phyloP scores from a whole-genome alignment of 2,113 vertebrate genomes.

The Meleagris gallopavo region DNA sequence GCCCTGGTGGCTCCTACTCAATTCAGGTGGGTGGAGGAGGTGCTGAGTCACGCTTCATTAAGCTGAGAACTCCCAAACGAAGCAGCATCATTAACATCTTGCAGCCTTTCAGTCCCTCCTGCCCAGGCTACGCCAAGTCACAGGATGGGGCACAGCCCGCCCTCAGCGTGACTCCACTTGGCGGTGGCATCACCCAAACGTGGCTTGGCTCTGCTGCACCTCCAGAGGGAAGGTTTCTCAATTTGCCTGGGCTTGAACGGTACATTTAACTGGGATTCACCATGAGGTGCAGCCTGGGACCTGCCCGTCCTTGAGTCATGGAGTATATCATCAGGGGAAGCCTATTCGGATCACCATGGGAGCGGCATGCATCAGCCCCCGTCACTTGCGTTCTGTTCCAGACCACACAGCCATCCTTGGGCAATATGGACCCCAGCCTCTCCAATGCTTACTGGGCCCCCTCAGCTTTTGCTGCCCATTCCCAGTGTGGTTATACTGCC shows the following conservation, averaged over 20 bases:
- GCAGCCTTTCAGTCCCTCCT: conserved; percentile 29
- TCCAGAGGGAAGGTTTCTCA: conserved; percentile 23
- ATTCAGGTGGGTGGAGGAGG: not conserved
- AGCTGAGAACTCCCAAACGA: not conserved
- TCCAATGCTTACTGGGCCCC: not conserved
- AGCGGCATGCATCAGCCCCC: not conserved
- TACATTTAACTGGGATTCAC: not conserved
- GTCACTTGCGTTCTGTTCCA: not conserved
- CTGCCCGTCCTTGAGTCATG: conserved; percentile 36
- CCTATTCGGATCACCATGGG: not conserved
- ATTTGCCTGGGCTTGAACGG: conserved; percentile 12
- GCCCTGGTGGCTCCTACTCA: not conserved
- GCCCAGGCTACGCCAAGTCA: conserved; percentile 40
- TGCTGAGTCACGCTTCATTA: conserved; percentile 5
- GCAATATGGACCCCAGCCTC: not conserved
- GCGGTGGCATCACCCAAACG: not conserved
- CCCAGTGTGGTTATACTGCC: accelerated
- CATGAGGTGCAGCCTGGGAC: not conserved
- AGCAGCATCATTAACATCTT: conserved; percentile 14
- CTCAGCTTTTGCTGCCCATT: not conserved
- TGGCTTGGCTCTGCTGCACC: not conserved
- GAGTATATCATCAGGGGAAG: not conserved
- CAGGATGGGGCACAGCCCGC: not conserved
- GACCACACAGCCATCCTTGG: not conserved
- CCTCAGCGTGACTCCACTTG: conserved; percentile 10